Conservation (phyloP, 1,140 invertebrate species). For the Oreohelix idahoensis region DNA sequence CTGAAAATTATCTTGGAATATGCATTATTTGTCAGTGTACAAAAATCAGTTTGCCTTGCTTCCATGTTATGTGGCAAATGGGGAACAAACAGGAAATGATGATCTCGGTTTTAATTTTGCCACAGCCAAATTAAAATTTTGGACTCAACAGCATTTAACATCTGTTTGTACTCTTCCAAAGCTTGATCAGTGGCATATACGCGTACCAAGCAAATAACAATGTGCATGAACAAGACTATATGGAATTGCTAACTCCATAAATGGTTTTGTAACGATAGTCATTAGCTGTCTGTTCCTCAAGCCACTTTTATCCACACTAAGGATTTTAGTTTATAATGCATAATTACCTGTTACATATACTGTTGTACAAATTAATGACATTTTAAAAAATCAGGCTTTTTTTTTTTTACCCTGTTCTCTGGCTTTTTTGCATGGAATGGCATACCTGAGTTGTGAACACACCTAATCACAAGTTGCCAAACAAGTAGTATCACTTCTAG, state of each 20-base stretch:
- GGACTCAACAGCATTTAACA: neutral
- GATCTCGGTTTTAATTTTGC: neutral
- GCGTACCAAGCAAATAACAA: neutral
- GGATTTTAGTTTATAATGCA: neutral
- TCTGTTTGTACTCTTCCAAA: neutral
- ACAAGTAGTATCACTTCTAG: neutral
- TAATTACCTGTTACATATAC: neutral
- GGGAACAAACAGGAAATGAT: neutral
- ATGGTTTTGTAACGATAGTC: neutral
- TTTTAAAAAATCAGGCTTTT: neutral
- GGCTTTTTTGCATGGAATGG: constrained; percentile 40
- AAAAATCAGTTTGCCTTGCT: neutral
- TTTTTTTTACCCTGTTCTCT: constrained; percentile 2
- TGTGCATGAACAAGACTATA: neutral
- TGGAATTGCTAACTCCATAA: neutral
- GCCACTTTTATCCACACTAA: neutral
- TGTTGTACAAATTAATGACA: neutral
- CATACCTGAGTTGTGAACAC: constrained; percentile 26
- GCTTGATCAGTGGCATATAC: too few relatives aligned
- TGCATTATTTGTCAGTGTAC: too few relatives aligned
- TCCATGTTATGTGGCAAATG: neutral
- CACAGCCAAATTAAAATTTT: too few relatives aligned
- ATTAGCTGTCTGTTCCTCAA: neutral
- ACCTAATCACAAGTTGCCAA: constrained; percentile 15
- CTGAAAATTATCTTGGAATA: too few relatives aligned